A percentile compares a stretch with the other conserved stretches of the same genome.
Evolutionary conservation across 2,888 invertebrate genomes (phyloP).

Genomic region (Tachina fera): DNA sequence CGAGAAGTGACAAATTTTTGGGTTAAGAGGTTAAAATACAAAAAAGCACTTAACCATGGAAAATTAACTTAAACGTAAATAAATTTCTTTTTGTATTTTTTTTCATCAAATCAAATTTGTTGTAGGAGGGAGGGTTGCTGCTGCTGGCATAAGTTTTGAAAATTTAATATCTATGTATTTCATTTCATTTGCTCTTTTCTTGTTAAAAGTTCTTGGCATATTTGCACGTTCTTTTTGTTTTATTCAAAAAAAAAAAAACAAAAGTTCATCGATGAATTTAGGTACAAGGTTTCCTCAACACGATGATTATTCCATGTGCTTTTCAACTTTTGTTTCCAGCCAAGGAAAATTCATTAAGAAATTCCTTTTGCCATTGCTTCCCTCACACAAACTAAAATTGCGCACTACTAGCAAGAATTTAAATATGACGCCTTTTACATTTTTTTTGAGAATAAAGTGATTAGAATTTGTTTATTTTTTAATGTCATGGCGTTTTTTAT

Average conservation of each 20-base stretch:
- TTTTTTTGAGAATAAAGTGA: background rate
- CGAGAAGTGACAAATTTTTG: slow-evolving; percentile 64
- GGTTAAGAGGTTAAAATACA: slow-evolving; percentile 70
- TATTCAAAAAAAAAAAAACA: background rate
- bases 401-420: slow-evolving; percentile 1
- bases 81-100: background rate
- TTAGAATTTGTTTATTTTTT: background rate
- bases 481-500: background rate
- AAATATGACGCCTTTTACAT: slow-evolving; percentile 10
- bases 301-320: background rate
- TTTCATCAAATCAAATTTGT: background rate
- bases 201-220: slow-evolving; percentile 46
- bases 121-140: no score
- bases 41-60: slow-evolving; percentile 68
- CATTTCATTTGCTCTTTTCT: slow-evolving; percentile 28
- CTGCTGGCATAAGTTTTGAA: background rate
- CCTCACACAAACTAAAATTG: slow-evolving; percentile 13
- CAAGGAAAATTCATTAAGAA: slow-evolving; percentile 65
- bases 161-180: background rate
- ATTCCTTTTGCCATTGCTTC: slow-evolving; percentile 46
- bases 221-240: slow-evolving; percentile 56
- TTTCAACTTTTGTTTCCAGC: slow-evolving; percentile 16
- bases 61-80: slow-evolving; percentile 63
- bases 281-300: slow-evolving; percentile 11
- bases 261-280: background rate